Percentiles rank a stretch among this genome's conserved stretches.
Conservation (phyloP, 2,797 vertebrate genomes). For the Dendrocincla tyrannina region DNA sequence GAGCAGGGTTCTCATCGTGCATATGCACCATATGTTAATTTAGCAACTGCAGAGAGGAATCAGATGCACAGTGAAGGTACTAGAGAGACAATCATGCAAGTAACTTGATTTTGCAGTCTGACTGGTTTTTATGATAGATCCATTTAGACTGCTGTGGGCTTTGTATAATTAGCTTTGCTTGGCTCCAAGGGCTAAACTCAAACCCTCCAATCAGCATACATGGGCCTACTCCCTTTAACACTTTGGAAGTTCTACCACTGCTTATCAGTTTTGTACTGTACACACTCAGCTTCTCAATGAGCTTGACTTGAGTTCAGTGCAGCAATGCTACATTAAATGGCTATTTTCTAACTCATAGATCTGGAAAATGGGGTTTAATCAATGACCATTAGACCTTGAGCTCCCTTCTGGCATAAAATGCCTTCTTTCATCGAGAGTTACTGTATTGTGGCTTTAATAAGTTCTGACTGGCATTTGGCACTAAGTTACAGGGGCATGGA, state of each 20-base stretch:
- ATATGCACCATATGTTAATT: background rate
- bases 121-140: background rate
- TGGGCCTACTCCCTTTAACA: background rate
- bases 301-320: slow-evolving; percentile 21
- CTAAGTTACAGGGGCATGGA: background rate
- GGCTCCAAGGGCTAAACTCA: background rate
- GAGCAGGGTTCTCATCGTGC: background rate
- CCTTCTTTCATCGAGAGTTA: slow-evolving; percentile 25
- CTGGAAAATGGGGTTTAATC: slow-evolving; percentile 75
- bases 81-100: background rate
- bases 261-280: background rate
- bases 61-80: background rate
- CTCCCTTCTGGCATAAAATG: slow-evolving; percentile 53
- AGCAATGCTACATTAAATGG: slow-evolving; percentile 61
- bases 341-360: slow-evolving; percentile 74
- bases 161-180: background rate
- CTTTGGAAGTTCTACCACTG: background rate
- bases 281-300: background rate
- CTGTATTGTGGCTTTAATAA: slow-evolving; percentile 19
- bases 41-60: background rate
- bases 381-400: slow-evolving; percentile 63
- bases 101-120: background rate
- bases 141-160: background rate
- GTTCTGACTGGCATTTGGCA: slow-evolving; percentile 26
- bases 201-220: background rate